A percentile compares a stretch with the other conserved stretches of the same genome.
Evolutionary conservation across 1,140 invertebrate genomes (phyloP).

Genomic region (Drosophila simulans): DNA sequence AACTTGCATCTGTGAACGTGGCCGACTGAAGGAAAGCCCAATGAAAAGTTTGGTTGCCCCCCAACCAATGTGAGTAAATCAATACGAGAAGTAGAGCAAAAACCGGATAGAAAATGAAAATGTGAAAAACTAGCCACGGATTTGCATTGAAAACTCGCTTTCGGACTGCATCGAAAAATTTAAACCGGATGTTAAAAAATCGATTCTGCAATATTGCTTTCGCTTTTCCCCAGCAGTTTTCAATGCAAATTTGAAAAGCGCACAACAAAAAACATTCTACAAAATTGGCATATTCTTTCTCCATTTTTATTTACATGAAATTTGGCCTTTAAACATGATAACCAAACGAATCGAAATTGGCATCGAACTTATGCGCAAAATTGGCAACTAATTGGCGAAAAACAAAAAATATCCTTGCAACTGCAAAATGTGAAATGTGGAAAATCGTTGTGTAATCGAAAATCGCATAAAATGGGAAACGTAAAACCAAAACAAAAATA

Average conservation of each 20-base stretch:
- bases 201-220: slow-evolving; percentile 35
- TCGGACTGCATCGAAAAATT: neutral
- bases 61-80: slow-evolving; percentile 64
- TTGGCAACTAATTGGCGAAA: slow-evolving; percentile 75
- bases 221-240: slow-evolving; percentile 39
- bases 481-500: slow-evolving; percentile 33
- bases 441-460: slow-evolving; percentile 58
- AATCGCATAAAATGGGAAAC: slow-evolving; percentile 42
- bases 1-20: slow-evolving; percentile 34
- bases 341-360: slow-evolving; percentile 60
- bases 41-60: slow-evolving; percentile 75
- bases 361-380: slow-evolving; percentile 44
- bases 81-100: slow-evolving; percentile 6
- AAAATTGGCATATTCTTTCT: slow-evolving; percentile 40
- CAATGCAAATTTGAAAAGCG: slow-evolving; percentile 41
- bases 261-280: slow-evolving; percentile 27
- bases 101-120: neutral
- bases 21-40: slow-evolving; percentile 55
- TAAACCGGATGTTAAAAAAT: slow-evolving; percentile 1
- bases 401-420: slow-evolving; percentile 35
- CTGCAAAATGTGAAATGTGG: slow-evolving; percentile 49
- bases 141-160: slow-evolving; percentile 56
- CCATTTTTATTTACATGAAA: slow-evolving; percentile 68
- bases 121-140: slow-evolving; percentile 39
- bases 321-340: slow-evolving; percentile 47